Evolutionary conservation across 1,140 invertebrate species (phyloP).

Genomic region (Acromyrmex echinatior): DNA sequence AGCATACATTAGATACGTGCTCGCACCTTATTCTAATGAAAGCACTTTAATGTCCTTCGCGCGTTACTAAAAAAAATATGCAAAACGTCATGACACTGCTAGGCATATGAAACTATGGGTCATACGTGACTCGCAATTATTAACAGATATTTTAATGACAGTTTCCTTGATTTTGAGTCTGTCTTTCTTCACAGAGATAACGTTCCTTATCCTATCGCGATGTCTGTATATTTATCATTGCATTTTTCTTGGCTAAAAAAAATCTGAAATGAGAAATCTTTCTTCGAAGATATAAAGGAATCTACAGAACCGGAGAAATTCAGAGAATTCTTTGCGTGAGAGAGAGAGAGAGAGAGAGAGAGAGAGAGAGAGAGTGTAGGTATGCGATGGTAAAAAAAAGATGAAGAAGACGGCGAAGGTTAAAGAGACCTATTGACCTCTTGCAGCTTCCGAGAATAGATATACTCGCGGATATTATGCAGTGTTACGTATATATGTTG

Average conservation of each 20-base stretch:
- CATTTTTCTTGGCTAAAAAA: neutral
- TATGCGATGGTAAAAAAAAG: neutral
- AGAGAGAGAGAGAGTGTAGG: too few relatives aligned
- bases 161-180: neutral
- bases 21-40: neutral
- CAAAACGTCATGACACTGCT: slow-evolving; percentile 22
- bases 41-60: slow-evolving; percentile 25
- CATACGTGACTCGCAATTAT: neutral
- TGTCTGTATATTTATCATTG: neutral
- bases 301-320: neutral
- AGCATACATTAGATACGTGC: slow-evolving; percentile 23
- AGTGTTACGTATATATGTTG: slow-evolving; percentile 9
- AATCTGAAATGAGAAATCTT: neutral
- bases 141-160: neutral
- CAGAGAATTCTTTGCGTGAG: neutral
- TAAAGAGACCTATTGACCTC: slow-evolving; percentile 23
- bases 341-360: too few relatives aligned
- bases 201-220: neutral
- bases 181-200: slow-evolving; percentile 7
- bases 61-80: slow-evolving; percentile 35
- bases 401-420: neutral
- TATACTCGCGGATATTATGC: slow-evolving; percentile 17
- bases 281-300: neutral
- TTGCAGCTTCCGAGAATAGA: slow-evolving; percentile 12
- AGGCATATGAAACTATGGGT: neutral